Evolutionary conservation across 2,888 invertebrate species (phyloP).

Genomic region (Heterodera filipjevi): DNA sequence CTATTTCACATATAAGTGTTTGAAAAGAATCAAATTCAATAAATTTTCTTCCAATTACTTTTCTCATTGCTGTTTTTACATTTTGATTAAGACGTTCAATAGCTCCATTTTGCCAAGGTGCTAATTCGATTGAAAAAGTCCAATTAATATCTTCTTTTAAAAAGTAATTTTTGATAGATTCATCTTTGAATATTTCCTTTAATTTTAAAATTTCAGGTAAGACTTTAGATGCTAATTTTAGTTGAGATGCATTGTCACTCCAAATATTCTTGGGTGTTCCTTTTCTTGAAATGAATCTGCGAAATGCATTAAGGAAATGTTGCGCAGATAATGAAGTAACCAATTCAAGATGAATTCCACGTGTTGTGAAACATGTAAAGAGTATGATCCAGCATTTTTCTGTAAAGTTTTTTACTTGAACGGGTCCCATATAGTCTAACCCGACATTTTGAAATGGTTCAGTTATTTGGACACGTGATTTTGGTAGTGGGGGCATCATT

Average conservation of each 20-base stretch:
- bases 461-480: neutral
- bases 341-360: neutral
- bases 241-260: neutral
- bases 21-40: too few species aligned
- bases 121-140: neutral
- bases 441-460: neutral
- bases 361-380: neutral
- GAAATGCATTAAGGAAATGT: neutral
- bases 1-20: too few species aligned
- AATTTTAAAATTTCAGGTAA: neutral
- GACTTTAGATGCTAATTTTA: neutral
- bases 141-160: neutral
- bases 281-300: neutral
- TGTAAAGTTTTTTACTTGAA: neutral
- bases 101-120: neutral
- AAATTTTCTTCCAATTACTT: neutral
- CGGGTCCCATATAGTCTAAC: neutral
- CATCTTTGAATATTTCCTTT: neutral
- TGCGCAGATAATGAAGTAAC: neutral
- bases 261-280: neutral
- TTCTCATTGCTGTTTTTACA: neutral
- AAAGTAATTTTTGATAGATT: neutral
- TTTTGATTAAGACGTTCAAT: neutral
- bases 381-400: neutral
- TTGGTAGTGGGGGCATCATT: neutral